These are phyloP conservation scores for Periparus ater DNA, from an alignment of 2,797 vertebrate genomes.

Conservation along the genomic window DNA sequence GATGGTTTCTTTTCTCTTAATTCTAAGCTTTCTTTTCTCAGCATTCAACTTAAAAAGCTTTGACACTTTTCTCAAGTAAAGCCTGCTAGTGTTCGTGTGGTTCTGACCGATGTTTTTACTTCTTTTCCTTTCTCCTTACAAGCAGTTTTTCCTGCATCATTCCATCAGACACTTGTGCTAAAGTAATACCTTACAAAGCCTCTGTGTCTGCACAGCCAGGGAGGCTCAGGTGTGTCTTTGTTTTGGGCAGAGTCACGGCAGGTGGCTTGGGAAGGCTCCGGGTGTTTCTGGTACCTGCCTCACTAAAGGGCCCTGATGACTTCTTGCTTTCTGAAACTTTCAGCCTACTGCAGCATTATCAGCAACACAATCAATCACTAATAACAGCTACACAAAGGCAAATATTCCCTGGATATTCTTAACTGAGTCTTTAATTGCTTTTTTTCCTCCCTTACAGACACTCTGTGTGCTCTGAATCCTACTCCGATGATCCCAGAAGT, in stretches of 20 bases:
- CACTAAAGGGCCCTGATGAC: neutral
- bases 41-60: slow-evolving; percentile 4
- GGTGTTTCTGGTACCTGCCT: neutral
- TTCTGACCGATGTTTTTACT: neutral
- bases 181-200: neutral
- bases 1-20: neutral
- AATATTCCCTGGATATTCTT: neutral
- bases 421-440: neutral
- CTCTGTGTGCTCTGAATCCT: neutral
- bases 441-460: neutral
- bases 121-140: neutral
- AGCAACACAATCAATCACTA: neutral
- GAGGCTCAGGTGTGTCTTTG: neutral
- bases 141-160: neutral
- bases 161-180: neutral
- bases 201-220: neutral
- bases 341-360: neutral
- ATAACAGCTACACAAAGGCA: neutral
- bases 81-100: neutral
- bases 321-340: neutral
- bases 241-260: neutral
- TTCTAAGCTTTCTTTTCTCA: slow-evolving; percentile 1
- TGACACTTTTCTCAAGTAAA: neutral
- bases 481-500: neutral
- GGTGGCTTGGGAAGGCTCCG: neutral